Percentiles rank a stretch among this genome's conserved stretches.
phyloP scores from a whole-genome alignment of 2,888 invertebrate species.

The Spodoptera picta region DNA sequence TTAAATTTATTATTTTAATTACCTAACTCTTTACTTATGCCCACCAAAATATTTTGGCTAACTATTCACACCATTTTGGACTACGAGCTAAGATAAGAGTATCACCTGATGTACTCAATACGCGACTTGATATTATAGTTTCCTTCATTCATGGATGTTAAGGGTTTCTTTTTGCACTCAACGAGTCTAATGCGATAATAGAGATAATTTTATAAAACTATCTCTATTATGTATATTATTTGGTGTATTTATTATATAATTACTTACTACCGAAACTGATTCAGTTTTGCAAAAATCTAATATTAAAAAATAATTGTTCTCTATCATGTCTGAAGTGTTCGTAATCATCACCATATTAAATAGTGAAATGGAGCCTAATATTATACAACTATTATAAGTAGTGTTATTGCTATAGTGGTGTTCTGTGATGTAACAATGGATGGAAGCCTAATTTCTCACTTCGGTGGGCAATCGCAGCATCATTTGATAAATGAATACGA shows the following conservation, averaged over 20 bases:
- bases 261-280: conserved; percentile 33
- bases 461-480: conserved; percentile 65
- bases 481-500: conserved; percentile 45
- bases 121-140: conserved; percentile 14
- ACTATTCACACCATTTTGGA: conserved; percentile 22
- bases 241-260: conserved; percentile 34
- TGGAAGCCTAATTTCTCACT: conserved; percentile 53
- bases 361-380: conserved; percentile 29
- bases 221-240: conserved; percentile 15
- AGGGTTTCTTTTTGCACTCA: conserved; percentile 13
- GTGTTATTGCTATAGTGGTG: conserved; percentile 40
- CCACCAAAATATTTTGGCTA: conserved; percentile 31
- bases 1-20: conserved; percentile 11
- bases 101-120: conserved; percentile 33
- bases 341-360: conserved; percentile 15
- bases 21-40: conserved; percentile 26
- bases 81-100: conserved; percentile 38
- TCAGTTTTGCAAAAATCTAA: conserved; percentile 42
- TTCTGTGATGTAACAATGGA: conserved; percentile 47
- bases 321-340: conserved; percentile 33
- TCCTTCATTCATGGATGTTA: conserved; percentile 8
- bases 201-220: conserved; percentile 18
- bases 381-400: conserved; percentile 20
- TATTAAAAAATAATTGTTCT: conserved; percentile 50
- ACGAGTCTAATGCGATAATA: conserved; percentile 2